phyloP scores from a whole-genome alignment of 1,140 invertebrate species.

The Bombus waltoni region DNA sequence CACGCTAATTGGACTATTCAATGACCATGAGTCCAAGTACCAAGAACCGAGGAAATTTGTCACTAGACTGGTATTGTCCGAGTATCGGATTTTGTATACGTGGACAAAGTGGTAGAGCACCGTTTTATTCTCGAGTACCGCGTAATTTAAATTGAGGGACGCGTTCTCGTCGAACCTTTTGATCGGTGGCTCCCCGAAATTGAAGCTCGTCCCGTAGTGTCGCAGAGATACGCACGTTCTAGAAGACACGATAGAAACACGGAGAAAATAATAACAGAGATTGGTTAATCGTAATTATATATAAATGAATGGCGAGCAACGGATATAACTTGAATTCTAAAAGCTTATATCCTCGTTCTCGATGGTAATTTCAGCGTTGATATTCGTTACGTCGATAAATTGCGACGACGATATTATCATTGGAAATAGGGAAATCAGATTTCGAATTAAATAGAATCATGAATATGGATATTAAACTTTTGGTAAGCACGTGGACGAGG shows the following conservation, averaged over 20 bases:
- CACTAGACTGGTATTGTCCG: conserved; percentile 76
- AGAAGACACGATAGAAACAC: not conserved
- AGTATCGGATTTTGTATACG: conserved; percentile 77
- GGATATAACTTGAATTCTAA: too few relatives aligned
- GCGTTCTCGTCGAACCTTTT: conserved; percentile 45
- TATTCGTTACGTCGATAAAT: not conserved
- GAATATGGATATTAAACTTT: not conserved
- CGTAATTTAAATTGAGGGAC: conserved; percentile 56
- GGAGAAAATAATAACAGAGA: not conserved
- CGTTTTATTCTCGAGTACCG: conserved; percentile 49
- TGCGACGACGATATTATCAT: accelerated
- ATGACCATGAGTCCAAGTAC: conserved; percentile 69
- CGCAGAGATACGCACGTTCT: conserved; percentile 46
- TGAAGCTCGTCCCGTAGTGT: conserved; percentile 25
- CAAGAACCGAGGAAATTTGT: conserved; percentile 75
- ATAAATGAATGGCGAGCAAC: too few relatives aligned
- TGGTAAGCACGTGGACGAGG: accelerated
- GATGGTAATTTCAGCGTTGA: too few relatives aligned
- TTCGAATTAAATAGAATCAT: not conserved
- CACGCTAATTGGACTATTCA: conserved; percentile 67
- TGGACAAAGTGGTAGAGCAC: conserved; percentile 73
- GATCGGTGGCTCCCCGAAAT: conserved; percentile 26
- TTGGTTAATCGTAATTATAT: too few relatives aligned
- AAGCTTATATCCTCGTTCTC: too few relatives aligned
- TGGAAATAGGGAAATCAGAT: not conserved